These are phyloP conservation scores for Platerodrilus igneus DNA, from an alignment of 2,888 invertebrate species.

Conservation along the genomic window DNA sequence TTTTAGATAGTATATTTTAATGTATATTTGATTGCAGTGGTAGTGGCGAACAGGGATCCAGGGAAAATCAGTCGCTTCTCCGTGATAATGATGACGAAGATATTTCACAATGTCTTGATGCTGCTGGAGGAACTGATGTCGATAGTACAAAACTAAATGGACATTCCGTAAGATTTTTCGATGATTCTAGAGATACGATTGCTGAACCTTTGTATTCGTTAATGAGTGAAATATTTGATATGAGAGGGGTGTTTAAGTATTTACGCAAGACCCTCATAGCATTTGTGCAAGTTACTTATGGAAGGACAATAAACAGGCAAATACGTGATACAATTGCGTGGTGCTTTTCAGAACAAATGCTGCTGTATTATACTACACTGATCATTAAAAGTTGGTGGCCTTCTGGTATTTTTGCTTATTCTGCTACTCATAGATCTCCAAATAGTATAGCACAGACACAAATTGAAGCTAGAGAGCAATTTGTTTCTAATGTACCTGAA, in stretches of 20 bases:
- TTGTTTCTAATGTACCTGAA: conserved; percentile 71
- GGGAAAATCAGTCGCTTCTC: conserved; percentile 37
- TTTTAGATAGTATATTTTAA: not conserved
- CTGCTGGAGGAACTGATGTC: conserved; percentile 49
- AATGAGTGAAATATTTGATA: conserved; percentile 85
- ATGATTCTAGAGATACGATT: conserved; percentile 75
- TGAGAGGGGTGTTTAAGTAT: conserved; percentile 85
- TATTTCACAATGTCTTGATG: conserved; percentile 73
- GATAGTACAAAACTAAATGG: conserved; percentile 46
- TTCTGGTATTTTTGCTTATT: conserved; percentile 67
- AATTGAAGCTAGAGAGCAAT: conserved; percentile 62
- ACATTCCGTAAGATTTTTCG: conserved; percentile 45
- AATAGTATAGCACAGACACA: conserved; percentile 66
- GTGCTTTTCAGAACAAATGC: conserved; percentile 86
- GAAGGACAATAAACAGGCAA: conserved; percentile 89
- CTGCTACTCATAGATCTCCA: conserved; percentile 52
- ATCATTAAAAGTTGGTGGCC: conserved; percentile 89
- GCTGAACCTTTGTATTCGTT: conserved; percentile 87
- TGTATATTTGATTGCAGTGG: conserved; percentile 9
- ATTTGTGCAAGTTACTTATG: conserved; percentile 83
- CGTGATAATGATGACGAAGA: conserved; percentile 76
- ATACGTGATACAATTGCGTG: conserved; percentile 82
- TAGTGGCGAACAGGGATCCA: conserved; percentile 25
- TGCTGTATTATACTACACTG: conserved; percentile 79
- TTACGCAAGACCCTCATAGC: conserved; percentile 81